Base-by-base conservation (phyloP, 1,140 invertebrate species). In the Temnothorax longispinosus region DNA sequence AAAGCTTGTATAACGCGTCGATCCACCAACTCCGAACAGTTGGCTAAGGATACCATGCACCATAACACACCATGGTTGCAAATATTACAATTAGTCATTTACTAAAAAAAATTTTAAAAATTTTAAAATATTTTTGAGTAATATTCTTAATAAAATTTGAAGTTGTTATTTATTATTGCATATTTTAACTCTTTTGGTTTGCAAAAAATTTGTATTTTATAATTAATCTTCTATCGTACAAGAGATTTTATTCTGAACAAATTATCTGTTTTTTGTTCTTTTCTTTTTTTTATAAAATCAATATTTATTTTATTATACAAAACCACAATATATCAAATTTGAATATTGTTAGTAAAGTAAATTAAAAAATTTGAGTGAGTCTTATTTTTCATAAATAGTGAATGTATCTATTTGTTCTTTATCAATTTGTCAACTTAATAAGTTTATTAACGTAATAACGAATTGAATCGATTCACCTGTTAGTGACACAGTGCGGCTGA, bases 401-500 rank as follows among this genome's bases (percentile, higher is more conserved):
- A 15, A 1, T 3, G 21, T 0, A 54, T 74, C 6, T 21, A 54
- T 54, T 3, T 38, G 56, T 75, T 21, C 8, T 58, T 41, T 41
- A 21, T 27, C 7, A 75, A 27, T 27, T 44, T 5, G 18, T 44
- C 35, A 69, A 54, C 15, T 52, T 8, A 27, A 56, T 56, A 41
- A 75, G 2, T 58, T 41, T 75, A 56, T 13, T 38, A 18, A 56
- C 7, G 21, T 52, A 7, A 38, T 35, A 75, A 15, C 38, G 18
- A 38, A 54, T 75, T 21, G 18, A 75, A 27, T 56, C 18, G 3
- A 15, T 38, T 11, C n/a, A 7, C 1, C 35, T 56, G 72, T 54
- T 75, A 54, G 35, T 75, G 35, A 58, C 32, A 54, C 52, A 75
- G 72, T 58, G 52, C 72, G 32, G 6, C 10, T 44, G n/a, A 64